Conservation (phyloP, 2,888 invertebrate species). For the Palloptera scutellata region DNA sequence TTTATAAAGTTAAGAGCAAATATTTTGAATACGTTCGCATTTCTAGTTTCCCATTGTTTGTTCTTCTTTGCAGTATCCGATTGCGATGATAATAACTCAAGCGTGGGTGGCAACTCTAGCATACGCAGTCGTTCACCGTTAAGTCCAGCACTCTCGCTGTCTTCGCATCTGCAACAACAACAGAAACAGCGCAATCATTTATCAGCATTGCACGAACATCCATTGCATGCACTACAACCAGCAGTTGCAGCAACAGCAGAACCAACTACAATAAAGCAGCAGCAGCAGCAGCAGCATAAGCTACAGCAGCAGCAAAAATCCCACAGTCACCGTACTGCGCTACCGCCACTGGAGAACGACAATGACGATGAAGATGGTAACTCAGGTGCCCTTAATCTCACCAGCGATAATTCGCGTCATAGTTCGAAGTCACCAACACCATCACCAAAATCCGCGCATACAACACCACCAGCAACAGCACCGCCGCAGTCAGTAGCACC, state of each 20-base stretch:
- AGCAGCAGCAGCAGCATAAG: constrained; percentile 18
- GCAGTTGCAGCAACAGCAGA: constrained; percentile 36
- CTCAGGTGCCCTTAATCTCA: constrained; percentile 59
- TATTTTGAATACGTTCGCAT: no score
- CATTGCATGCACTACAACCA: constrained; percentile 29
- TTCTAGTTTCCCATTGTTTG: constrained; percentile 8
- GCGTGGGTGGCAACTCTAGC: constrained; percentile 59
- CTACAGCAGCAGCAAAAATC: constrained; percentile 27
- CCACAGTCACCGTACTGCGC: background rate
- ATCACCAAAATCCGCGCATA: constrained; percentile 45
- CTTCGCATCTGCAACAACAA: constrained; percentile 37
- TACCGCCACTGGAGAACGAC: constrained; percentile 29
- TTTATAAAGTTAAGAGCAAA: no score
- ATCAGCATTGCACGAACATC: constrained; percentile 36
- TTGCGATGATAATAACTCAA: constrained; percentile 61
- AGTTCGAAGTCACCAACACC: constrained; percentile 56
- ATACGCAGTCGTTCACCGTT: constrained; percentile 62
- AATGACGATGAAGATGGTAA: constrained; percentile 52
- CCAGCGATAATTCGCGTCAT: constrained; percentile 61
- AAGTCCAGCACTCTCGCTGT: constrained; percentile 53
- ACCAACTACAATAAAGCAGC: constrained; percentile 23
- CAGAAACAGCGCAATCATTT: constrained; percentile 40
- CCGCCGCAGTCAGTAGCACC: constrained; percentile 33
- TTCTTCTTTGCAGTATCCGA: constrained; percentile 54
- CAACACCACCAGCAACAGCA: constrained; percentile 35